Evolutionary conservation across 2,888 invertebrate species (phyloP), one percentile per base, ranked within the genome.

Genomic region (Perdita meconis): DNA sequence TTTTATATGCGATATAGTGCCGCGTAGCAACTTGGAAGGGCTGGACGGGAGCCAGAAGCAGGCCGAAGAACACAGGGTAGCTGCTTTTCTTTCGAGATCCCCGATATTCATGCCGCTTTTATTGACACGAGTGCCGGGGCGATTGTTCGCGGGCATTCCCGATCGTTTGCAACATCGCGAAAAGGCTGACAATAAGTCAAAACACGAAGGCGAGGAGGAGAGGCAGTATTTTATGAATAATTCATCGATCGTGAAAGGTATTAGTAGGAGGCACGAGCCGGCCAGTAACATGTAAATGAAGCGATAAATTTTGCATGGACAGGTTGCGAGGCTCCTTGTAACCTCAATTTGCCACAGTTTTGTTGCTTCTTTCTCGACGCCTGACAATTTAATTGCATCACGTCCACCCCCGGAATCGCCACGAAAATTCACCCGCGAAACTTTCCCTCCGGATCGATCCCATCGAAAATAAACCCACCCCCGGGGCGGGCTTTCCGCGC

Each of bases 251-350:
- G 85, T 71, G 81, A 81, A 78, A 82, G 84, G 84, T 87, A 87
- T 87, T 87, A 87, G 81, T 71, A 63, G 77, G 63, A 81, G 78
- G 82, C 84, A 86, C 80, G 80, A 86, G 79, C 79, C 81, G 78
- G 76, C 82, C 82, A 74, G 86, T 79, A 87, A 85, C 80, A 85
- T 87, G 87, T 87, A 87, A 87, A 87, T 87, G 82, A 87, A 84
- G 84, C 81, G 84, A 87, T 88, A 85, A 87, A 87, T 87, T 86
- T 88, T 81, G 78, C 86, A 86, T 86, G 86, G 86, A 87, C 86
- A 86, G 83, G 40, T 72, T 71, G 72, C 71, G 74, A 78, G 66
- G 69, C 79, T 81, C 69, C 64, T 66, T 65, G 81, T 85, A 87
- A 83, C 87, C 81, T 71, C 78, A 83, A 87, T 86, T 79, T 84